These are phyloP conservation scores for Hirtodrosophila cameraria DNA, from an alignment of 2,888 invertebrate species.

Conservation along the genomic window DNA sequence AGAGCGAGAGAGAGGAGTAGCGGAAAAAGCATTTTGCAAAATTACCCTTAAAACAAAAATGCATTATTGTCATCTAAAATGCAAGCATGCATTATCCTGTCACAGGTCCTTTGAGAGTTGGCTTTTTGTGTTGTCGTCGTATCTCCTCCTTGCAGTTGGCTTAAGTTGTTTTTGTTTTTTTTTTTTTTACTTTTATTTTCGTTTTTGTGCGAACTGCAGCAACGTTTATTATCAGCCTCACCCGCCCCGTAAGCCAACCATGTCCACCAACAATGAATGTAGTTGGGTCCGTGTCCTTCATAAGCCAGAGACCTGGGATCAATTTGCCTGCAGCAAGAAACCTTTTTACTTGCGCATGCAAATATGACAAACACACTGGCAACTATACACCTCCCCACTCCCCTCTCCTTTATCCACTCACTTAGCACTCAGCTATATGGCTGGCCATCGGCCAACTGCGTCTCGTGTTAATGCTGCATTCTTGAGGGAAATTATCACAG, in stretches of 20 bases:
- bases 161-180: constrained; percentile 15
- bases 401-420: constrained; percentile 13
- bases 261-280: constrained; percentile 35
- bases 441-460: constrained; percentile 73
- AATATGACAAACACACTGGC: constrained; percentile 72
- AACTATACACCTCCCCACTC: constrained; percentile 17
- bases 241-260: not conserved
- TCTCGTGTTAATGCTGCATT: constrained; percentile 78
- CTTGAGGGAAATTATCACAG: constrained; percentile 82
- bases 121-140: constrained; percentile 63
- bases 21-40: constrained; percentile 78
- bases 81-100: constrained; percentile 83
- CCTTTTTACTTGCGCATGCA: constrained; percentile 80
- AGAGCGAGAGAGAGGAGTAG: constrained; percentile 16
- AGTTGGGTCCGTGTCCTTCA: constrained; percentile 66
- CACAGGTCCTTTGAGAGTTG: constrained; percentile 82
- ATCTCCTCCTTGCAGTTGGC: constrained; percentile 36
- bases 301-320: constrained; percentile 79
- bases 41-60: constrained; percentile 82
- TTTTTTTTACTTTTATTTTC: not conserved
- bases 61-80: constrained; percentile 83
- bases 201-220: constrained; percentile 46
- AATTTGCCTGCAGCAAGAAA: constrained; percentile 79
- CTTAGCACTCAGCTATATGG: constrained; percentile 46
- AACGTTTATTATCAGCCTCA: constrained; percentile 73